Conservation (phyloP, 2,888 invertebrate genomes). For the Alsophila aescularia region DNA sequence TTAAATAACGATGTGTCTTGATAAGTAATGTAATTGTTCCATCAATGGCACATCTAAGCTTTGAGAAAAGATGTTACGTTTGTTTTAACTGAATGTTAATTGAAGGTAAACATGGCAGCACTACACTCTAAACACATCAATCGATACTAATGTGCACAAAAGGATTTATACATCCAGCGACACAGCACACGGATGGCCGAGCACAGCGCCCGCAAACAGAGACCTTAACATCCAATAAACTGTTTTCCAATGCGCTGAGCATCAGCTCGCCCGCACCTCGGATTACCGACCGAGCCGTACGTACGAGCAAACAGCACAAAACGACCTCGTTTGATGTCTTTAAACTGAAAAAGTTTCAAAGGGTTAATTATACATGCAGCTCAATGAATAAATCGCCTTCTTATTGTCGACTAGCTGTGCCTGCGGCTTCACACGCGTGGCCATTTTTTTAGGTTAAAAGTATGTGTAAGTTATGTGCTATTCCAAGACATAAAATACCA, state of each 20-base stretch:
- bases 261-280: conserved; percentile 61
- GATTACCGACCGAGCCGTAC: conserved; percentile 54
- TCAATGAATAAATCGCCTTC: conserved; percentile 39
- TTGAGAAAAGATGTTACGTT: too few species aligned
- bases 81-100: too few species aligned
- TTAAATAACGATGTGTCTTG: too few species aligned
- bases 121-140: conserved; percentile 16
- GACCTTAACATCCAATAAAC: conserved; percentile 58
- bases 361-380: conserved; percentile 57
- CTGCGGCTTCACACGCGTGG: too few species aligned
- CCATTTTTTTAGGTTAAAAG: too few species aligned
- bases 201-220: conserved; percentile 54
- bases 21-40: too few species aligned
- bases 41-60: too few species aligned
- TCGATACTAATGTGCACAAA: conserved; percentile 31
- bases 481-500: too few species aligned
- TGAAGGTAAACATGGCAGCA: background rate
- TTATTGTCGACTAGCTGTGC: too few species aligned
- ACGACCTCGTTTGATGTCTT: conserved; percentile 57
- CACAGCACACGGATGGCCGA: conserved; percentile 28
- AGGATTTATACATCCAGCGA: conserved; percentile 35
- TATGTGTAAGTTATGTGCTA: too few species aligned
- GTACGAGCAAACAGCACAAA: conserved; percentile 46
- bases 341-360: conserved; percentile 51
- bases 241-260: conserved; percentile 70